Evolutionary conservation across 2,113 vertebrate species (phyloP).

Genomic region (Callipepla californica): DNA sequence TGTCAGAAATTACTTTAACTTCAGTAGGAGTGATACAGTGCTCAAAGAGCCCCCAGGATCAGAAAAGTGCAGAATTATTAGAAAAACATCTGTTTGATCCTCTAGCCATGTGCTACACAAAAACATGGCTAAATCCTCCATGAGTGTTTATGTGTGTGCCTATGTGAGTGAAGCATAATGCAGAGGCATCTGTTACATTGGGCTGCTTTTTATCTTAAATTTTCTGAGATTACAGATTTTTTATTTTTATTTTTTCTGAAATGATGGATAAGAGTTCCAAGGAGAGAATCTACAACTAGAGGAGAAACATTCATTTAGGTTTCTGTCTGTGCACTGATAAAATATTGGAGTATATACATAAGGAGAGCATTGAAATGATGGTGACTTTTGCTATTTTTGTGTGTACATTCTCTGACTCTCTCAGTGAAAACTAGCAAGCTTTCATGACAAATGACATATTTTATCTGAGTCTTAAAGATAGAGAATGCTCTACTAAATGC

Average conservation of each 20-base stretch:
- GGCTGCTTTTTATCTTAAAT: fast-evolving
- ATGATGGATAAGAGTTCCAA: not conserved
- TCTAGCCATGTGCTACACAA: not conserved
- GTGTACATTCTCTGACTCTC: not conserved
- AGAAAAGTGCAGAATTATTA: not conserved
- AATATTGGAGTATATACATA: not conserved
- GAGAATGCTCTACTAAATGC: not conserved
- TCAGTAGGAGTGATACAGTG: not conserved
- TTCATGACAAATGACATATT: not conserved
- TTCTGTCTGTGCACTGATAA: not conserved
- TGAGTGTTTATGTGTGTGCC: not conserved
- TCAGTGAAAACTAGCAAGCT: not conserved
- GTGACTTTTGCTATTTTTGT: not conserved
- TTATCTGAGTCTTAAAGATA: not conserved
- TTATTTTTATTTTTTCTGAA: not conserved
- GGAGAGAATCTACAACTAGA: not conserved
- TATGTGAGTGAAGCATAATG: not conserved
- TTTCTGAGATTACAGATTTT: not conserved
- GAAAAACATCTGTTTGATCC: not conserved
- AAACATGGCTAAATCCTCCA: not conserved
- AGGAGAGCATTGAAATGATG: fast-evolving
- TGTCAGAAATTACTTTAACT: not conserved
- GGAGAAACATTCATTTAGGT: not conserved
- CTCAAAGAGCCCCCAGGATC: not conserved
- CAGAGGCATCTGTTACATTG: not conserved